Percentiles rank a stretch among this genome's conserved stretches.
Evolutionary conservation across 2,888 invertebrate species (phyloP).

Genomic region (Chloroclysta siterata): DNA sequence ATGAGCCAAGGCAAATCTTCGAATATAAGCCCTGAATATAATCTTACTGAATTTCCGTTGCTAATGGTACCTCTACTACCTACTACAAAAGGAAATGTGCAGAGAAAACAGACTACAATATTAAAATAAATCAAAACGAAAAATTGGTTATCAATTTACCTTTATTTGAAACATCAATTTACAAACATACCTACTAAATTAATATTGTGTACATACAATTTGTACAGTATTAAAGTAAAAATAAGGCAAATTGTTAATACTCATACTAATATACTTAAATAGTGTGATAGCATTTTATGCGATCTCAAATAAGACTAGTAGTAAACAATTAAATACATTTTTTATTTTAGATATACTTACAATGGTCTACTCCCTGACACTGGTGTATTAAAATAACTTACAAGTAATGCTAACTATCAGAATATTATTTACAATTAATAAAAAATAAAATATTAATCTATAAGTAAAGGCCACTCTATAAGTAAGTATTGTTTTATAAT

Average conservation of each 20-base stretch:
- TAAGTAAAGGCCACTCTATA: constrained; percentile 70
- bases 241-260: constrained; percentile 73
- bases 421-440: constrained; percentile 75
- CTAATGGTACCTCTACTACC: too few species aligned
- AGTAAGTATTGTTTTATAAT: constrained; percentile 46
- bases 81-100: too few species aligned
- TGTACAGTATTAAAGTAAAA: constrained; percentile 69
- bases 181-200: constrained; percentile 70
- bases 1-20: too few species aligned
- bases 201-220: constrained; percentile 77
- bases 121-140: constrained; percentile 29
- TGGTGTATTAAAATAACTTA: constrained; percentile 58
- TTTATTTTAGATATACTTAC: constrained; percentile 58
- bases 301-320: constrained; percentile 73
- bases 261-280: constrained; percentile 57
- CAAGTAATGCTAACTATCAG: constrained; percentile 40
- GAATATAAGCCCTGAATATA: too few species aligned
- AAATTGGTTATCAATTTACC: constrained; percentile 70
- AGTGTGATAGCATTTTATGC: constrained; percentile 76
- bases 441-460: constrained; percentile 54
- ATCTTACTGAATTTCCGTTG: too few species aligned
- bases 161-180: constrained; percentile 79
- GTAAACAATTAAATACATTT: constrained; percentile 68
- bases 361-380: constrained; percentile 54
- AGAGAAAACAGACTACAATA: too few species aligned